These are phyloP conservation scores for Calidris pugnax DNA, from an alignment of 2,113 vertebrate genomes.

Conservation along the genomic window DNA sequence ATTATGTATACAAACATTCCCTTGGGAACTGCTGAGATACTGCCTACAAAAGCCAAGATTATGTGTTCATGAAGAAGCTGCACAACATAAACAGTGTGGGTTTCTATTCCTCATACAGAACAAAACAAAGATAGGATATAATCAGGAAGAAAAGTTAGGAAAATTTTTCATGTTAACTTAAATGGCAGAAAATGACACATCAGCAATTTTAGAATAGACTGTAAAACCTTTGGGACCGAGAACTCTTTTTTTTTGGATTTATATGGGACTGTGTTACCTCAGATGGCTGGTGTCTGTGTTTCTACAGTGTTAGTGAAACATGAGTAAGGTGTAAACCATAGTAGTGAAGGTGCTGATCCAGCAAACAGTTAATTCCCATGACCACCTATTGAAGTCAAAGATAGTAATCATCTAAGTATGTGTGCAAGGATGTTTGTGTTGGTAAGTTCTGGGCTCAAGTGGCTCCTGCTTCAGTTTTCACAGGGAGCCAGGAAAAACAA, in stretches of 20 bases:
- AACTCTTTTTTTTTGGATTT: neutral
- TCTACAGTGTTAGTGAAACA: neutral
- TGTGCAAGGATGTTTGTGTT: slow-evolving; percentile 5
- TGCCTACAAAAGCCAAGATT: neutral
- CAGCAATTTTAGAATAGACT: neutral
- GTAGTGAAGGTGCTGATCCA: slow-evolving; percentile 7
- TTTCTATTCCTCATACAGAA: neutral
- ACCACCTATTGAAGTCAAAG: neutral
- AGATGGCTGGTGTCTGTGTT: neutral
- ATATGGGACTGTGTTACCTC: neutral
- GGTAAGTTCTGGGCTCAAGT: neutral
- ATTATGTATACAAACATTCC: slow-evolving; percentile 22
- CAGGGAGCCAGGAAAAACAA: slow-evolving; percentile 43
- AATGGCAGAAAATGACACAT: neutral
- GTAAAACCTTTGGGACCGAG: neutral
- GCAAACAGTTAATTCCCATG: slow-evolving; percentile 32
- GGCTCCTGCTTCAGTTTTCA: neutral
- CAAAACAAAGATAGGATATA: neutral
- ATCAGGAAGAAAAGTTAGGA: neutral
- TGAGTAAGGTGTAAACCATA: neutral
- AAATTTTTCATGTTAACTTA: neutral
- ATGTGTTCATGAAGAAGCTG: neutral
- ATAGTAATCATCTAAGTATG: slow-evolving; percentile 4
- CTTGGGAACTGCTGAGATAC: slow-evolving; percentile 26
- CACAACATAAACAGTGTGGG: neutral